Base-by-base conservation (phyloP, 2,888 invertebrate genomes). In the Himalopsyche kuldschensis region DNA sequence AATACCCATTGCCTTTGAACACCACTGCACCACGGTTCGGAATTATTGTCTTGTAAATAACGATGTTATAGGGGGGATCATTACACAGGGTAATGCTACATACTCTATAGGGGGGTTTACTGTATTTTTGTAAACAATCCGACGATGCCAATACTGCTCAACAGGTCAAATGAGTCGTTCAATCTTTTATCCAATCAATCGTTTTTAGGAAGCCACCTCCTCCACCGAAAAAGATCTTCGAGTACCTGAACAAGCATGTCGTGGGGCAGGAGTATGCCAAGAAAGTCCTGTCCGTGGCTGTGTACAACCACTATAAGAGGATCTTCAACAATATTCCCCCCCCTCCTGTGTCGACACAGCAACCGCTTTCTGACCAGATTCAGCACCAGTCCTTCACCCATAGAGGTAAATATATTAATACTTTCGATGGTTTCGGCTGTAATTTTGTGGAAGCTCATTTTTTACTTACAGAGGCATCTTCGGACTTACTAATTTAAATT, bases 231-330 rank as follows among this genome's bases (percentile, higher is more conserved):
- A 98, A 98, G 94, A 99, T 99, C 86, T 98, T 96, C 92, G 97
- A 98, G 88, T 99, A 97, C 91, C 92, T 99, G 86, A 97, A 99
- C 91, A 96, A 96, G 88, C 98, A 98, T 91, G 99, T 99, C 17
- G 96, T 99, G 30, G 99, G 99, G 0, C 99, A 99, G 90, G 97
- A 98, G 87, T 94, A 96, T 90, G 99, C 99, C 0, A 99, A 99
- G 91, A 99, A 99, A 91, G 98, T 99, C 55, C 92, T 99, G 48
- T 96, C 99, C 0, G 99, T 99, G 47, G 99, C 99, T 15, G 99
- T 99, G 0, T 99, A 99, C 92, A 99, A 99, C 91, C 99, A 99
- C 90, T 99, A 99, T 91, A 99, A 99, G 91, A 93, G 99, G 88
- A 97, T 99, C 88, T 97, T 97, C 90, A 98, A 99, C 90, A 99